Base-by-base conservation (phyloP, 1,140 invertebrate genomes). In the Ceratina calcarata region DNA sequence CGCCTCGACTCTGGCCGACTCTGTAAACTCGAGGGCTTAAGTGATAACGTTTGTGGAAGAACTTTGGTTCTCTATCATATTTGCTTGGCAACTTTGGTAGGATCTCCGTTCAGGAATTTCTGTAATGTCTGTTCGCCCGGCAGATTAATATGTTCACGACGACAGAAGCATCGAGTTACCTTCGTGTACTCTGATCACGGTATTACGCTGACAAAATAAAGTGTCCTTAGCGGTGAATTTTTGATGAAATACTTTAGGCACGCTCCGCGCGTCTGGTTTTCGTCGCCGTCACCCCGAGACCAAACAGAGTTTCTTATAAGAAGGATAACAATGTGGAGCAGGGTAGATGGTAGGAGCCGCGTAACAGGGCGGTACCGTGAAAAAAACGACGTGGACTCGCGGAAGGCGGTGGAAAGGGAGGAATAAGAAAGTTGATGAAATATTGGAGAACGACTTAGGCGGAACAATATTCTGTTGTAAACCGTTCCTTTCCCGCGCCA, bases 381-480 rank as follows among this genome's bases (percentile, higher is more conserved):
- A 81, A 66, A 66, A 73, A 55, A n/a, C 32, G 60, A 79, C 51
- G 51, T 16, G 32, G 60, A 60, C 15, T 53, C 58, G 82, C 55
- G 64, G 27, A 69, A 78, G 81, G 68, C 79, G 71, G 58, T 27
- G 70, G 82, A 90, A 88, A 91, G 88, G 83, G 84, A 91, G 83
- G 88, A 91, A 90, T 91, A 92, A 90, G 90, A 90, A 91, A 91
- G 89, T 92, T 92, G 91, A 92, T 92, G 91, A 92, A 92, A 92
- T 92, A 92, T 92, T 90, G 91, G 91, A 92, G 91, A 91, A 87
- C 91, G 90, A 90, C 91, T 92, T 91, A 91, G 87, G 84, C 87
- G 87, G 91, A 89, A 92, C 91, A 92, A 92, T 92, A 91, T 92
- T 92, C 91, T 80, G 89, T 87, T 91, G 91, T 91, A 92, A 91